Percentiles rank a stretch among this genome's conserved stretches.
These are phyloP conservation scores for Hetaerina americana DNA, from an alignment of 1,140 invertebrate species.

Conservation along the genomic window DNA sequence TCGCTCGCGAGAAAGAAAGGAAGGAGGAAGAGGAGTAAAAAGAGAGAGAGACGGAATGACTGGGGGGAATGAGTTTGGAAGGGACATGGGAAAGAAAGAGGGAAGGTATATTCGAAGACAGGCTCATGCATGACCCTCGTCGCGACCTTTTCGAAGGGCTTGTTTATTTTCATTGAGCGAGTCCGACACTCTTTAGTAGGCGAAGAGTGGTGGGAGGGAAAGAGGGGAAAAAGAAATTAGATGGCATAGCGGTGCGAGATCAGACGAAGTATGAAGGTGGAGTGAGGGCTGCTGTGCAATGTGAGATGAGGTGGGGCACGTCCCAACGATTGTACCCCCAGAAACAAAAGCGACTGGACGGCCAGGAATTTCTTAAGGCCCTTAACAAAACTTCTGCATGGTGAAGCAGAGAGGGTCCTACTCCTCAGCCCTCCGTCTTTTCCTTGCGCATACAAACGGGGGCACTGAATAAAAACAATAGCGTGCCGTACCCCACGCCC, in stretches of 20 bases:
- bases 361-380: background rate
- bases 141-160: background rate
- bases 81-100: no score
- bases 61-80: background rate
- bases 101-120: background rate
- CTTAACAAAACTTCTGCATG: background rate
- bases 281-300: background rate
- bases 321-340: background rate
- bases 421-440: background rate
- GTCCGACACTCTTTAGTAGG: background rate
- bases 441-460: background rate
- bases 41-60: background rate
- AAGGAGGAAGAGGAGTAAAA: background rate
- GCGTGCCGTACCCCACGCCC: no score
- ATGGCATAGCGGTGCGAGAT: no score
- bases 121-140: background rate
- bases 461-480: background rate
- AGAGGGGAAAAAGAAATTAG: background rate
- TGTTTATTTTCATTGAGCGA: no score
- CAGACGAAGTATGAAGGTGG: no score
- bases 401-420: background rate
- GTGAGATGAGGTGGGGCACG: background rate
- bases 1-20: background rate
- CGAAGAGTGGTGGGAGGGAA: no score
- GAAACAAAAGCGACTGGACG: background rate